phyloP scores from a whole-genome alignment of 2,888 invertebrate genomes.

The Portevinia maculata region DNA sequence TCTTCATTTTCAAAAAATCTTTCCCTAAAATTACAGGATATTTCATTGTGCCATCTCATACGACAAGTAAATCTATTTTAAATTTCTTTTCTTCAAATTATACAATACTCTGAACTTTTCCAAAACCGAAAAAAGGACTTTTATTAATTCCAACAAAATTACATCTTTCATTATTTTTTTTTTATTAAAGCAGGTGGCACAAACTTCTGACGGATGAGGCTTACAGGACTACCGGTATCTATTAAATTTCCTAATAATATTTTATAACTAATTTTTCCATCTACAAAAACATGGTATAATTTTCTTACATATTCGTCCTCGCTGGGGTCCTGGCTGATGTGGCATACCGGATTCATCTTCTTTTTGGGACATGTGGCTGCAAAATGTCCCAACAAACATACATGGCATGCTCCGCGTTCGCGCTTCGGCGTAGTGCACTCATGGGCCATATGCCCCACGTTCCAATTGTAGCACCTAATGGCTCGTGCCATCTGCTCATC shows the following conservation, averaged over 20 bases:
- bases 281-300: slow-evolving; percentile 55
- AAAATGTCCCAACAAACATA: slow-evolving; percentile 49
- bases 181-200: slow-evolving; percentile 36
- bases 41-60: slow-evolving; percentile 49
- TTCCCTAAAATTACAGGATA: slow-evolving; percentile 42
- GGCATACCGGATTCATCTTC: slow-evolving; percentile 33
- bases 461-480: slow-evolving; percentile 60
- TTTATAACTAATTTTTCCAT: slow-evolving; percentile 31
- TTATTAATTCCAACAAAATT: slow-evolving; percentile 52
- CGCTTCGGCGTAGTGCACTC: slow-evolving; percentile 61
- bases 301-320: slow-evolving; percentile 64
- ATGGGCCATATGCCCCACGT: slow-evolving; percentile 50
- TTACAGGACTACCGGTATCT: slow-evolving; percentile 63
- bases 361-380: slow-evolving; percentile 55
- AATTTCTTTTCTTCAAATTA: slow-evolving; percentile 34
- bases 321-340: slow-evolving; percentile 25
- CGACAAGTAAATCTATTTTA: slow-evolving; percentile 56
- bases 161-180: slow-evolving; percentile 7
- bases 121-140: slow-evolving; percentile 36
- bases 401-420: slow-evolving; percentile 48
- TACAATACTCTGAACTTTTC: slow-evolving; percentile 42
- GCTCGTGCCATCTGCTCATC: slow-evolving; percentile 9
- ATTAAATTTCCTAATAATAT: slow-evolving; percentile 56
- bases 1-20: slow-evolving; percentile 39
- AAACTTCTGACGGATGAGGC: slow-evolving; percentile 43